Evolutionary conservation across 92 coral and sea anemone species (phyloP).

Genomic region (Porites rus): DNA sequence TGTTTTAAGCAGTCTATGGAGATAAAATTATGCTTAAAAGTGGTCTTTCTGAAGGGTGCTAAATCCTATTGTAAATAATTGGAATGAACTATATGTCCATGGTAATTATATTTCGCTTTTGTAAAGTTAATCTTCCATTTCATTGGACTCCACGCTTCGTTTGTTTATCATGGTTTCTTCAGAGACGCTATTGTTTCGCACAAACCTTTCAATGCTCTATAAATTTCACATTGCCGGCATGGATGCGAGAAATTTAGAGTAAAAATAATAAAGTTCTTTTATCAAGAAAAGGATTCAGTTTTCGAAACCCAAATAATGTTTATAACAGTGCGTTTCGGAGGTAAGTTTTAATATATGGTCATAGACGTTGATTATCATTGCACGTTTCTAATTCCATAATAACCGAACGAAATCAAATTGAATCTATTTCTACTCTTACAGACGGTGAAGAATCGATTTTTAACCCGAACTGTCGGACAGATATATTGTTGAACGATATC

Average conservation of each 20-base stretch:
- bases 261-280: background rate
- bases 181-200: background rate
- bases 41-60: background rate
- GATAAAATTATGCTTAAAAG: background rate
- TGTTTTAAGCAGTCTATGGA: background rate
- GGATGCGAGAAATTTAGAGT: background rate
- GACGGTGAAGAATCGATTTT: conserved; percentile 90
- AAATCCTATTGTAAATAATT: conserved; percentile 11
- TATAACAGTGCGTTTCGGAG: conserved; percentile 76
- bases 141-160: conserved; percentile 30
- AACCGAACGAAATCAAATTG: background rate
- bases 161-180: conserved; percentile 11
- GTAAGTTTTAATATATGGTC: conserved; percentile 26
- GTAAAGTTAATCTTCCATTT: conserved; percentile 18
- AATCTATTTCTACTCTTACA: conserved; percentile 19
- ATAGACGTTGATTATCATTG: background rate
- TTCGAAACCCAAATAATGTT: conserved; percentile 32
- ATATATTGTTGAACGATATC: conserved; percentile 85
- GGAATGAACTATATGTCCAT: conserved; percentile 11
- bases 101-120: conserved; percentile 36
- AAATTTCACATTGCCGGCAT: background rate
- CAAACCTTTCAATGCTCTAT: no score
- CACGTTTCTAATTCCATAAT: background rate
- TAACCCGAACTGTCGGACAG: conserved; percentile 93
- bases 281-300: background rate